These are phyloP conservation scores for Apantesis nais DNA, from an alignment of 2,888 invertebrate species.

Conservation along the genomic window DNA sequence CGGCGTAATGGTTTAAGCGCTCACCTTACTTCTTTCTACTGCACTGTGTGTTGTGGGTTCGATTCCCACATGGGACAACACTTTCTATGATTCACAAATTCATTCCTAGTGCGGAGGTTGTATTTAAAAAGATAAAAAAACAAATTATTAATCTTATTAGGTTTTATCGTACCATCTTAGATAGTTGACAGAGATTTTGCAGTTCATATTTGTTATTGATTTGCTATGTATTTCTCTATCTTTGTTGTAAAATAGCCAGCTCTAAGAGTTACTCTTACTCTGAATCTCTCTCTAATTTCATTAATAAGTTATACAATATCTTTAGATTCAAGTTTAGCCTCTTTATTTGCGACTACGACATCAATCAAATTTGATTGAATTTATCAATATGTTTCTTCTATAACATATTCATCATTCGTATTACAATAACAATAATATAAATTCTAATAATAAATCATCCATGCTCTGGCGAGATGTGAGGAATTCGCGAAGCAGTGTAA, in stretches of 20 bases:
- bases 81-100: too few species aligned
- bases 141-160: too few species aligned
- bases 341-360: not conserved
- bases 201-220: not conserved
- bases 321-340: not conserved
- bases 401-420: conserved; percentile 9
- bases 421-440: conserved; percentile 6
- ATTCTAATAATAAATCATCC: conserved; percentile 17
- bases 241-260: not conserved
- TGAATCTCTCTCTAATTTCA: not conserved
- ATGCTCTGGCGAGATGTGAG: conserved; percentile 15
- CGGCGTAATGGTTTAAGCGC: too few species aligned
- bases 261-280: too few species aligned
- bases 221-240: not conserved
- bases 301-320: not conserved
- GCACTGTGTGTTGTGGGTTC: too few species aligned
- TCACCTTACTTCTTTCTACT: too few species aligned
- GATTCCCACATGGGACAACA: too few species aligned
- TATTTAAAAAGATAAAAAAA: too few species aligned
- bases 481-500: conserved; percentile 34
- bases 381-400: not conserved
- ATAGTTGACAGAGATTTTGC: not conserved
- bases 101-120: too few species aligned
- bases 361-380: not conserved
- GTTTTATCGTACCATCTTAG: not conserved